phyloP scores from a whole-genome alignment of 1,140 invertebrate genomes.

The Rhagoletis pomonella region DNA sequence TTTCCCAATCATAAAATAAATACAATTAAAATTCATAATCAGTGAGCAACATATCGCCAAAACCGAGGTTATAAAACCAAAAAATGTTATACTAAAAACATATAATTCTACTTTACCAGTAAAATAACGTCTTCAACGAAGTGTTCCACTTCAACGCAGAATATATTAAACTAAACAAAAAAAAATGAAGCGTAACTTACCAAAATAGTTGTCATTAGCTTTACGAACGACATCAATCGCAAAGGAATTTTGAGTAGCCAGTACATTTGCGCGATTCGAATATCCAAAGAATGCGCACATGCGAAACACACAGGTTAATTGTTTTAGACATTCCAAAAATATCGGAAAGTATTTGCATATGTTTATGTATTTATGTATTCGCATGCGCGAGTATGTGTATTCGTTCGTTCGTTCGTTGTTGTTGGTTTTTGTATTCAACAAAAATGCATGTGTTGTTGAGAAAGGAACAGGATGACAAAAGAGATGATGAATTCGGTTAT shows the following conservation, averaged over 20 bases:
- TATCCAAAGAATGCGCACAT: neutral
- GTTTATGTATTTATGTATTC: conserved; percentile 17
- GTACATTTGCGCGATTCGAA: conserved; percentile 56
- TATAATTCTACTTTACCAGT: conserved; percentile 3
- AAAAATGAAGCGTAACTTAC: conserved; percentile 81
- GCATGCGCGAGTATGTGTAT: neutral
- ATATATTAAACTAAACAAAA: conserved; percentile 22
- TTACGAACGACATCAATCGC: conserved; percentile 51
- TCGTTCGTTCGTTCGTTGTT: conserved; percentile 52
- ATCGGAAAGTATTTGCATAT: conserved; percentile 37
- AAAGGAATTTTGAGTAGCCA: conserved; percentile 21
- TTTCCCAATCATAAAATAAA: too few relatives aligned
- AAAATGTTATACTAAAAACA: too few relatives aligned
- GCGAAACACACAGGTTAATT: conserved; percentile 15
- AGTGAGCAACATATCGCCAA: too few relatives aligned
- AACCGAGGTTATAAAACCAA: too few relatives aligned
- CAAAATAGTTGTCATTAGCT: conserved; percentile 99
- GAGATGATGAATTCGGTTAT: conserved; percentile 52
- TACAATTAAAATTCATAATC: too few relatives aligned
- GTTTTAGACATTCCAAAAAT: conserved; percentile 50
- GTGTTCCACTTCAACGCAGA: neutral
- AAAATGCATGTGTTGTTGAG: conserved; percentile 9
- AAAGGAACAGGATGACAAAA: conserved; percentile 57
- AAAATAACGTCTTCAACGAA: neutral
- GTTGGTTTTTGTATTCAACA: conserved; percentile 59